Conservation (phyloP, 2,113 vertebrate species). For the Monarcha castaneiventris region DNA sequence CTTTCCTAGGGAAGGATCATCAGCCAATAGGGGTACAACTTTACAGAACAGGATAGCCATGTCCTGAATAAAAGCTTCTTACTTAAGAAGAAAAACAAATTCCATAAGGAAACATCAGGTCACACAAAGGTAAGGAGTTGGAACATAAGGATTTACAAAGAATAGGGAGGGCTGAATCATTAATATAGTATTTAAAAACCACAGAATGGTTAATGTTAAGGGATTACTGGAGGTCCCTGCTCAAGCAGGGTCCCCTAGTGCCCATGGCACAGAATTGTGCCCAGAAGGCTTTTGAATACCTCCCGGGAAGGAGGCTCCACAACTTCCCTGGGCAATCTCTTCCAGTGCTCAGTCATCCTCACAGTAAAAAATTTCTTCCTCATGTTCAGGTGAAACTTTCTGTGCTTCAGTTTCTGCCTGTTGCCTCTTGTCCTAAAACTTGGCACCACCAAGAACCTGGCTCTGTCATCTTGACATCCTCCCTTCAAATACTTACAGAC, state of each 20-base stretch:
- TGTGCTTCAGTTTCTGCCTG: background rate
- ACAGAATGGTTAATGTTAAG: background rate
- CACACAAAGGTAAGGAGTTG: background rate
- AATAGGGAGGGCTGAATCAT: background rate
- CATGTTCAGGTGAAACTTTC: background rate
- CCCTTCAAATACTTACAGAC: background rate
- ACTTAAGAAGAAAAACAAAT: background rate
- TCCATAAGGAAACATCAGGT: background rate
- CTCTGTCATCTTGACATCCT: background rate
- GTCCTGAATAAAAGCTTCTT: background rate
- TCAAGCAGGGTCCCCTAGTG: background rate
- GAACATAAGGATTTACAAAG: background rate
- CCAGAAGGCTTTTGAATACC: background rate
- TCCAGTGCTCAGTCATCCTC: background rate
- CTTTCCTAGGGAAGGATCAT: background rate
- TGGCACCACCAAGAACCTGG: background rate
- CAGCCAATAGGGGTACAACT: background rate
- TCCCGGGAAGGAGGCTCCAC: background rate
- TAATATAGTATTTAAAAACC: background rate
- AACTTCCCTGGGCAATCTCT: background rate
- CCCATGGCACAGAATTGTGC: background rate
- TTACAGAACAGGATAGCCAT: background rate
- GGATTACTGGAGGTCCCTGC: background rate
- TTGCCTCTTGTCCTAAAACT: background rate
- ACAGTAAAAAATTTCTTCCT: background rate